Evolutionary conservation across 2,888 invertebrate species (phyloP).

Genomic region (Macaria notata): DNA sequence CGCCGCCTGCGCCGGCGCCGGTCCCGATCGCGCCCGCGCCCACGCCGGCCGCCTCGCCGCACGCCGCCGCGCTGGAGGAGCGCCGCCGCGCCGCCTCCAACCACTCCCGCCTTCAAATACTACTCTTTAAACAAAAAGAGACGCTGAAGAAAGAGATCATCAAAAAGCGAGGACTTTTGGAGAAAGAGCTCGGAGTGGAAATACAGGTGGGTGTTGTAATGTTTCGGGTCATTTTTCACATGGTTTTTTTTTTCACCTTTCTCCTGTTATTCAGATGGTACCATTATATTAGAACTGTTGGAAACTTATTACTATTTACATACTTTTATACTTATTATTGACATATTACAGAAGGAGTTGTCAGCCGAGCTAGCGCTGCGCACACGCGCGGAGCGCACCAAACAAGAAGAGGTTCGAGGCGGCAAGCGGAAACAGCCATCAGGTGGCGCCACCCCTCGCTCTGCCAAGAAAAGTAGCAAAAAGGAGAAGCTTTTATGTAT

Average conservation of each 20-base stretch:
- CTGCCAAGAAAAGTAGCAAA: slow-evolving; percentile 64
- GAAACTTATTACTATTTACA: too few species aligned
- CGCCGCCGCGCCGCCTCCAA: slow-evolving; percentile 80
- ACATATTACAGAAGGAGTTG: slow-evolving; percentile 84
- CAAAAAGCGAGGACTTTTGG: slow-evolving; percentile 93
- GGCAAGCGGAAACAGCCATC: slow-evolving; percentile 31
- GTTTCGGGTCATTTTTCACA: too few species aligned
- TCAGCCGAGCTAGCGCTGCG: slow-evolving; percentile 87
- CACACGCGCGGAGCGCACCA: slow-evolving; percentile 87
- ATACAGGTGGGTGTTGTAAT: slow-evolving; percentile 84
- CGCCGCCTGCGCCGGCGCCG: slow-evolving; percentile 31
- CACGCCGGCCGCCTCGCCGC: slow-evolving; percentile 49
- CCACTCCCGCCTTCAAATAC: slow-evolving; percentile 85
- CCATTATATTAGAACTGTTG: too few species aligned
- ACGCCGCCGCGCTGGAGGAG: slow-evolving; percentile 57
- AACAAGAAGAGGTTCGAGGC: slow-evolving; percentile 85
- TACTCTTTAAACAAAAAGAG: slow-evolving; percentile 94
- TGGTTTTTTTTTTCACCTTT: too few species aligned
- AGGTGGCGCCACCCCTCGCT: slow-evolving; percentile 51
- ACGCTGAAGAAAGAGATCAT: slow-evolving; percentile 96
- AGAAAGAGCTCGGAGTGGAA: slow-evolving; percentile 94
- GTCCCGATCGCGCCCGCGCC: slow-evolving; percentile 20
- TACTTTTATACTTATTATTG: too few species aligned
- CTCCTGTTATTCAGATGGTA: too few species aligned
- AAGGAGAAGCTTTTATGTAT: slow-evolving; percentile 94